Evolutionary conservation across 1,140 invertebrate species (phyloP).

Genomic region (Polypedilum vanderplanki): DNA sequence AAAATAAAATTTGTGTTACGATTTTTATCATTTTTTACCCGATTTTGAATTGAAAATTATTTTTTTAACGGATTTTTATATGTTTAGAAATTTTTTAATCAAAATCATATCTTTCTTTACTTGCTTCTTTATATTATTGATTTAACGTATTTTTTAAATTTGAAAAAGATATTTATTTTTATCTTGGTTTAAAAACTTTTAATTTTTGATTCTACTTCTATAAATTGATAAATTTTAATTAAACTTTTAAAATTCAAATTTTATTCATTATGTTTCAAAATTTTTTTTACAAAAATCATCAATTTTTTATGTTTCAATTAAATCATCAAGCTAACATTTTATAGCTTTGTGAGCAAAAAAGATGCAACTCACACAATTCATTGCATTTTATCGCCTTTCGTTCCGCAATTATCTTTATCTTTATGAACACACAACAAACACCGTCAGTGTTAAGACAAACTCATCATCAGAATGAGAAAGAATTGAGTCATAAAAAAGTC

Average conservation of each 20-base stretch:
- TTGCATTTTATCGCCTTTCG: not conserved
- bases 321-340: not conserved
- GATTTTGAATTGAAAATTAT: not conserved
- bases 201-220: too few species aligned
- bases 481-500: constrained; percentile 10
- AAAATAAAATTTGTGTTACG: too few species aligned
- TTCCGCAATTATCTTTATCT: constrained; percentile 18
- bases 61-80: not conserved
- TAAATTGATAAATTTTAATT: too few species aligned
- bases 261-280: not conserved
- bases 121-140: too few species aligned
- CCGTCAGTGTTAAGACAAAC: not conserved
- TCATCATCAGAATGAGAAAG: not conserved
- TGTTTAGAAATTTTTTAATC: not conserved
- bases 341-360: not conserved
- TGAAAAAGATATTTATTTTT: too few species aligned
- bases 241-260: too few species aligned
- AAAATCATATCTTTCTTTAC: too few species aligned
- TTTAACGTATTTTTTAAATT: too few species aligned
- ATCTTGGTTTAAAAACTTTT: too few species aligned
- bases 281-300: not conserved
- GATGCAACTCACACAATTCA: not conserved
- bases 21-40: too few species aligned
- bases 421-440: not conserved
- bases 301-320: not conserved